Evolutionary conservation across 2,888 invertebrate genomes (phyloP).

Genomic region (Lordiphosa fenestrarum): DNA sequence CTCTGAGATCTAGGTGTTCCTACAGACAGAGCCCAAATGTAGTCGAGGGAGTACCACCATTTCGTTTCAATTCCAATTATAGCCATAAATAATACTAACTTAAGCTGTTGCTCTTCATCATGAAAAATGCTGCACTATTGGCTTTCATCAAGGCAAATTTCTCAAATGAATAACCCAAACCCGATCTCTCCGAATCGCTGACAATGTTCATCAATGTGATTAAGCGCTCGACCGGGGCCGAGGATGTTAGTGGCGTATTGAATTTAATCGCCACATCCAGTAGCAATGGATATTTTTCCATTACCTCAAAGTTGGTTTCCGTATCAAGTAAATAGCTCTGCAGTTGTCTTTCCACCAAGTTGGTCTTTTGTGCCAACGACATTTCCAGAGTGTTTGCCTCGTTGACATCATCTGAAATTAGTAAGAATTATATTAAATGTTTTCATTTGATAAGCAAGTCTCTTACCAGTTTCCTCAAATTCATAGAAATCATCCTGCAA

Average conservation of each 20-base stretch:
- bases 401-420: constrained; percentile 12
- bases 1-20: too few species aligned
- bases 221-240: constrained; percentile 20
- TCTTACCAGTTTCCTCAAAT: constrained; percentile 39
- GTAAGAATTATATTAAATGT: not conserved
- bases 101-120: too few species aligned
- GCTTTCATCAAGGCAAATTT: constrained; percentile 40
- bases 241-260: constrained; percentile 31
- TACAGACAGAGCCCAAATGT: too few species aligned
- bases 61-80: too few species aligned
- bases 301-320: constrained; percentile 30
- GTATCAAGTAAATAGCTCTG: constrained; percentile 28
- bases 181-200: constrained; percentile 6
- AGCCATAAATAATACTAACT: too few species aligned
- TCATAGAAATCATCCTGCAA: constrained; percentile 38
- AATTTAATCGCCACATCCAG: constrained; percentile 32
- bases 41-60: too few species aligned
- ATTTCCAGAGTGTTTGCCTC: constrained; percentile 36
- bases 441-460: too few species aligned
- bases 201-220: constrained; percentile 12
- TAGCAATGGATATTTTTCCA: constrained; percentile 37
- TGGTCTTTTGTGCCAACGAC: constrained; percentile 23
- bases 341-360: constrained; percentile 33
- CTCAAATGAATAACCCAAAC: constrained; percentile 30
- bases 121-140: constrained; percentile 10